Evolutionary conservation across 2,113 vertebrate genomes (phyloP).

Genomic region (Pituophis catenifer): DNA sequence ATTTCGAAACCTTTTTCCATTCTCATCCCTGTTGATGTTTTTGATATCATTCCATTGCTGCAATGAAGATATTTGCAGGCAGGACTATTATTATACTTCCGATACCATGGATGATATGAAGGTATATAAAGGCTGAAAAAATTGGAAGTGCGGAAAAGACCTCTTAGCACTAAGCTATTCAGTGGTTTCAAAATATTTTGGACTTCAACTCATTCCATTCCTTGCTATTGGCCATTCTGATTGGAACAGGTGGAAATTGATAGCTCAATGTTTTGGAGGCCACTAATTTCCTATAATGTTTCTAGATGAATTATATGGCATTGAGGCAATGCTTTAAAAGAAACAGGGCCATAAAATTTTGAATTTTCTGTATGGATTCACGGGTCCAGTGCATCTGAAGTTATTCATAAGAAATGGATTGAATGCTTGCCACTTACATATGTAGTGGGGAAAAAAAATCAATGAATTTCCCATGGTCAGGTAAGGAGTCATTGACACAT

Average conservation of each 20-base stretch:
- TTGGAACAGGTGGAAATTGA: neutral
- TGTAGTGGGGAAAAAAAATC: neutral
- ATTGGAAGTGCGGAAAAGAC: neutral
- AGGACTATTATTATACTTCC: neutral
- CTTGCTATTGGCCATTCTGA: neutral
- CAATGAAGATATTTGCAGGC: neutral
- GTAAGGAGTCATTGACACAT: neutral
- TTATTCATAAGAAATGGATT: neutral
- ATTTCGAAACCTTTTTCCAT: neutral
- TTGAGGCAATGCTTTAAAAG: neutral
- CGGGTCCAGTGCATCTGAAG: neutral
- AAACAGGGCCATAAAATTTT: neutral
- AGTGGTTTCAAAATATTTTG: neutral
- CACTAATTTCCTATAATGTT: neutral
- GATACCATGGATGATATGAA: neutral
- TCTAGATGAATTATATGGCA: neutral
- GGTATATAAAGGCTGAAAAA: neutral
- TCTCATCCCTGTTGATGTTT: neutral
- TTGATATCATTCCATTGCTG: neutral
- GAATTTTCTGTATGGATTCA: neutral
- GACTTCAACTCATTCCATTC: neutral
- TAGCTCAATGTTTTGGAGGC: neutral
- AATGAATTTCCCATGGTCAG: neutral
- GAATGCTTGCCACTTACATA: neutral
- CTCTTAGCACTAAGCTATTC: neutral